Evolutionary conservation across 2,888 invertebrate genomes (phyloP).

Genomic region (Epirrhoe alternata): DNA sequence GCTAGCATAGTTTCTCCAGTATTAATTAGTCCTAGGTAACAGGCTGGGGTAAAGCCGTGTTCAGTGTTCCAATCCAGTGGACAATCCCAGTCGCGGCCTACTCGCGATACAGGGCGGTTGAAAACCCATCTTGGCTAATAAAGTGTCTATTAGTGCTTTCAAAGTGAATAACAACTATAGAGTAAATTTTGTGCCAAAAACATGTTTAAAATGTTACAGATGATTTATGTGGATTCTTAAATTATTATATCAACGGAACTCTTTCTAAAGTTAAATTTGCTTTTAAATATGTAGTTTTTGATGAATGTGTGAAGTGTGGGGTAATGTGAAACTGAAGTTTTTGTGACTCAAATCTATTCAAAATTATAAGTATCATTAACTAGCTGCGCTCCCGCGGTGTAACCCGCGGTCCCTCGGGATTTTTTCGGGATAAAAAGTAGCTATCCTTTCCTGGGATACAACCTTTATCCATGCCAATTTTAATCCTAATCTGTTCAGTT

Average conservation of each 20-base stretch:
- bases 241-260: neutral
- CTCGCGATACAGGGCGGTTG: constrained; percentile 56
- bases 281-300: neutral
- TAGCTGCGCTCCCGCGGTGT: no score
- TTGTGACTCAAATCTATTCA: neutral
- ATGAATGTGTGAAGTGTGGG: neutral
- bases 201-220: neutral
- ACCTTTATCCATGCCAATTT: no score
- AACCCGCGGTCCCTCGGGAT: no score
- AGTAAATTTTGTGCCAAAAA: neutral
- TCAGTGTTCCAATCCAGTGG: constrained; percentile 80
- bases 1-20: constrained; percentile 9
- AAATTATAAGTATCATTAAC: neutral
- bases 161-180: neutral
- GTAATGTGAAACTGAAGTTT: neutral
- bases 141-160: constrained; percentile 8
- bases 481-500: no score
- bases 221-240: neutral
- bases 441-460: no score
- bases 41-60: constrained; percentile 64
- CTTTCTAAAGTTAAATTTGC: no score
- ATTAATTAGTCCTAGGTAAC: constrained; percentile 43
- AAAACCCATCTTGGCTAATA: constrained; percentile 42
- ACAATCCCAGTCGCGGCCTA: constrained; percentile 68
- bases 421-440: no score